A percentile compares a stretch with the other conserved stretches of the same genome.
These are phyloP conservation scores for Brachylomia viminalis DNA, from an alignment of 2,888 invertebrate genomes.

Conservation along the genomic window DNA sequence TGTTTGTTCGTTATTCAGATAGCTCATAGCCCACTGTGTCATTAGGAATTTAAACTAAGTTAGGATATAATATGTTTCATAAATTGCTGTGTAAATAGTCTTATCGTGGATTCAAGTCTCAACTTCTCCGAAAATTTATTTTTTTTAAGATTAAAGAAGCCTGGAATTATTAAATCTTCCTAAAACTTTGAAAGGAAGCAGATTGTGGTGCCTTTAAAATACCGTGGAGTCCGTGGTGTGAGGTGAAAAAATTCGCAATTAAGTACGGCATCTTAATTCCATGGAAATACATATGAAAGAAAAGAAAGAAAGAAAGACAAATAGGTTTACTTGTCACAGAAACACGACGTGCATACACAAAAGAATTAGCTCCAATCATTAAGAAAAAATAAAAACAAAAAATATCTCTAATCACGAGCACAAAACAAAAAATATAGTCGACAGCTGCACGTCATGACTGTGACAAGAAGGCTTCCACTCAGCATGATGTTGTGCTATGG, in stretches of 20 bases:
- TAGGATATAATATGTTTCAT: not conserved
- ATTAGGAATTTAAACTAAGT: conserved; percentile 25
- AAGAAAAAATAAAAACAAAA: no score
- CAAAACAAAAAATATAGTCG: no score
- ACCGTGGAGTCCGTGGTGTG: not conserved
- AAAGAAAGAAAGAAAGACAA: no score
- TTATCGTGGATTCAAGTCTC: not conserved
- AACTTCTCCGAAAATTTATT: not conserved
- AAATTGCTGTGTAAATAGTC: conserved; percentile 11
- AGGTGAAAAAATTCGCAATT: not conserved
- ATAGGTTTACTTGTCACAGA: no score
- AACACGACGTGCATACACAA: no score
- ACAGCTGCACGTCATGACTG: no score
- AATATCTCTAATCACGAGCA: no score
- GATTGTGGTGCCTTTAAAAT: conserved; percentile 1
- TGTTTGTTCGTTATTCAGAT: conserved; percentile 42
- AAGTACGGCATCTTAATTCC: conserved; percentile 12
- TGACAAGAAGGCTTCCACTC: no score
- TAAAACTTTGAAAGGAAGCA: not conserved
- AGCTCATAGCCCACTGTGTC: conserved; percentile 27
- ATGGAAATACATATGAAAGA: conserved; percentile 24
- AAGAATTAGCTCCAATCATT: no score
- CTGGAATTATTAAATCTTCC: not conserved
- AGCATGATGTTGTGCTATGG: no score
- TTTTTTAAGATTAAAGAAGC: not conserved